Evolutionary conservation across 2,888 invertebrate species (phyloP).

Genomic region (Sminthurinus aureus): DNA sequence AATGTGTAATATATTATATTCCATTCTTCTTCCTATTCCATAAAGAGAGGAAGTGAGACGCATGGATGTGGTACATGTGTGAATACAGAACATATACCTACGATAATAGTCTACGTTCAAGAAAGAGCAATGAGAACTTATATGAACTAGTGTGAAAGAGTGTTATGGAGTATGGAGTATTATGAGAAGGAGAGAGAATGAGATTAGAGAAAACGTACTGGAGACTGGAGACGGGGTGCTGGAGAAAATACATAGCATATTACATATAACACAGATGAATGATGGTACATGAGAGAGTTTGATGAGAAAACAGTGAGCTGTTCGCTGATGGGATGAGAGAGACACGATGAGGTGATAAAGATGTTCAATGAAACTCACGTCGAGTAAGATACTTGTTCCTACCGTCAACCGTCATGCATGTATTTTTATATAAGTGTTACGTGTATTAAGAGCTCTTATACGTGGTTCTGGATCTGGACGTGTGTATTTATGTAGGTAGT

Average conservation of each 20-base stretch:
- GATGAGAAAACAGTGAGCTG: slow-evolving; percentile 26
- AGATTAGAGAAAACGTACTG: neutral
- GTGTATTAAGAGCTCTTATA: too few relatives aligned
- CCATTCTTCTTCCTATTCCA: too few relatives aligned
- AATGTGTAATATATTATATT: too few relatives aligned
- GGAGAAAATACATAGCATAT: slow-evolving; percentile 1
- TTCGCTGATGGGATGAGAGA: slow-evolving; percentile 39
- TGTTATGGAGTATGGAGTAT: too few relatives aligned
- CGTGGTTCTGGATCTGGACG: slow-evolving; percentile 13
- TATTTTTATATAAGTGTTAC: too few relatives aligned
- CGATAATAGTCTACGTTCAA: too few relatives aligned
- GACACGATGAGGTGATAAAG: slow-evolving; percentile 58
- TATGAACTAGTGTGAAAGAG: slow-evolving; percentile 15
- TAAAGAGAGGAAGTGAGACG: neutral
- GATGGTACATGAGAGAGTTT: slow-evolving; percentile 17
- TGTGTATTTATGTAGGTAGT: slow-evolving; percentile 18
- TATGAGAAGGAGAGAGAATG: neutral
- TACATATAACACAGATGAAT: slow-evolving; percentile 12
- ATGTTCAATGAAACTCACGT: slow-evolving; percentile 47
- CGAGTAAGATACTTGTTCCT: too few relatives aligned
- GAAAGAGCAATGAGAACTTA: too few relatives aligned
- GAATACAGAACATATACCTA: too few relatives aligned
- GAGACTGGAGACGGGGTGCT: neutral
- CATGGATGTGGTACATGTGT: too few relatives aligned
- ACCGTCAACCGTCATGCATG: too few relatives aligned